Evolutionary conservation across 1,140 invertebrate species (phyloP), one percentile per base, ranked within the genome.

Genomic region (Panagrolaimus sp.): DNA sequence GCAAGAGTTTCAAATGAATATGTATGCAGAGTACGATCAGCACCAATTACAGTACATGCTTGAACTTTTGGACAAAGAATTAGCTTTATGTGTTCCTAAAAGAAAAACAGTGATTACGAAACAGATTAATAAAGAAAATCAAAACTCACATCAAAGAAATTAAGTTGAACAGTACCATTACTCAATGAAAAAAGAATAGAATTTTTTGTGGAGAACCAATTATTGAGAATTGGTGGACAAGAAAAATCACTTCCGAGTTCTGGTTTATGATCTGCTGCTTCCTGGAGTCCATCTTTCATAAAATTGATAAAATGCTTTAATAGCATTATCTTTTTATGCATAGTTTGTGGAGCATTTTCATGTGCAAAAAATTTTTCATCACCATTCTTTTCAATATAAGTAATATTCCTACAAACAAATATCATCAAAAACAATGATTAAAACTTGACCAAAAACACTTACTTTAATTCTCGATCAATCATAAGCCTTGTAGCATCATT

Each of bases 281-380:
- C 96, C 77, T 97, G 88, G 65, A 99, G 85, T 87, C 98, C 92
- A 80, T 98, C 93, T 79, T 89, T 91, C 96, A 98, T 99, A 82
- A 98, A 99, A 78, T 92, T 90, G 69, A 91, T 88, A 85, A 99
- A 98, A 84, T 98, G 98, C 14, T 91, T 91, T 47, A 98, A 86
- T 1, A 99, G 85, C 77, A 92, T 95, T 86, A 98, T 93, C 85
- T 98, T 98, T 85, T 98, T 98, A 46, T 91, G 90, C n/a, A 96
- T 86, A 4, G 87, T 83, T 46, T 86, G 81, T 14, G 94, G 93
- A 81, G 90, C 95, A 27, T 88, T 86, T 9, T 88, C 88, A 67
- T 91, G 87, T 0, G 90, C 92, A 87, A 96, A 90, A 80, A 95
- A 97, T 64, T 89, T 86, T 84, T 98, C 95, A 23, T 88, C 87